phyloP scores from a whole-genome alignment of 2,113 vertebrate species.

The Nothoprocta perdicaria region DNA sequence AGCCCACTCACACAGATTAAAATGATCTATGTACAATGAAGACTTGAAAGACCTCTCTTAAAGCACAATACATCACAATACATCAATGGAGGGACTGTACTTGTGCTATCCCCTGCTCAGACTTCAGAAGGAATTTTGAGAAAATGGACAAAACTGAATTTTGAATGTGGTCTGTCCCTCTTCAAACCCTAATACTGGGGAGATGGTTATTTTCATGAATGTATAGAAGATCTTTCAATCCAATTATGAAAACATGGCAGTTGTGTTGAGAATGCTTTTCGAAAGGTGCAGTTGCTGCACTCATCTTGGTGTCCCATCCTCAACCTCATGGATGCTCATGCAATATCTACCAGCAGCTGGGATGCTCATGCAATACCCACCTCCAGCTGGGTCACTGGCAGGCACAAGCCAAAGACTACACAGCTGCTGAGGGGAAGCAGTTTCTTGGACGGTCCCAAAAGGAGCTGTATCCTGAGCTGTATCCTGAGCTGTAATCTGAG shows the following conservation, averaged over 20 bases:
- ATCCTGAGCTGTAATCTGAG: not conserved
- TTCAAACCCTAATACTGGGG: not conserved
- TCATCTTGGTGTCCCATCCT: not conserved
- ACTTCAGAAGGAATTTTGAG: not conserved
- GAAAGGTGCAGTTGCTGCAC: not conserved
- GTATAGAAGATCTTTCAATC: not conserved
- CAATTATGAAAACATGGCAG: not conserved
- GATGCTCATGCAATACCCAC: not conserved
- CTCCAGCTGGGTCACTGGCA: not conserved
- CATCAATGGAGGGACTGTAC: not conserved
- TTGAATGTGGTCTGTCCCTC: not conserved
- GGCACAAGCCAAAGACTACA: not conserved
- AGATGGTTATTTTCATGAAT: not conserved
- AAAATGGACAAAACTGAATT: not conserved
- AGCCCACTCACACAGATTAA: not conserved
- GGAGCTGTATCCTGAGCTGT: not conserved
- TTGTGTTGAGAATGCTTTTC: not conserved
- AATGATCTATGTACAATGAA: not conserved
- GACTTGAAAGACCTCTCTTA: not conserved
- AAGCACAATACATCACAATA: not conserved
- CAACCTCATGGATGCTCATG: fast-evolving
- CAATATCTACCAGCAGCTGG: not conserved
- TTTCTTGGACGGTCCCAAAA: fast-evolving
- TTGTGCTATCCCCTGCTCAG: not conserved
- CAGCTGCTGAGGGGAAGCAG: not conserved